Percentiles rank a stretch among this genome's conserved stretches.
phyloP scores from a whole-genome alignment of 2,797 vertebrate genomes.

The Carduelis carduelis region DNA sequence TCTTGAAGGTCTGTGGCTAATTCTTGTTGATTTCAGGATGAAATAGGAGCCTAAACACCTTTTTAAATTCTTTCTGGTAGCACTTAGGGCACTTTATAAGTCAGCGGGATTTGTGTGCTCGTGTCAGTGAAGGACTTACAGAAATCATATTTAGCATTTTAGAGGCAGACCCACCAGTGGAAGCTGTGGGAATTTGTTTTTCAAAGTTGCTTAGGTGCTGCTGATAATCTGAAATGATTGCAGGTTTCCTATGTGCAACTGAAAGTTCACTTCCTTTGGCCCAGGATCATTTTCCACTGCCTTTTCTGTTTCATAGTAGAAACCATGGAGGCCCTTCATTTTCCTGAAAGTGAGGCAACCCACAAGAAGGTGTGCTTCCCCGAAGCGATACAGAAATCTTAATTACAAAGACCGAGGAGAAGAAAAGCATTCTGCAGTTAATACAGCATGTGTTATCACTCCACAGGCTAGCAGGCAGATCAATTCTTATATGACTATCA shows the following conservation, averaged over 20 bases:
- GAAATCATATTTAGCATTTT: not conserved
- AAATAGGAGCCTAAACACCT: slow-evolving; percentile 15
- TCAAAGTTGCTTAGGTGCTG: not conserved
- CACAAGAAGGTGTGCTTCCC: not conserved
- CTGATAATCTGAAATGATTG: not conserved
- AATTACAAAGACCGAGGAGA: not conserved
- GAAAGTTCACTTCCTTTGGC: not conserved
- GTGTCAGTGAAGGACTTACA: not conserved
- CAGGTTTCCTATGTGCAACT: not conserved
- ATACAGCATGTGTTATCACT: not conserved
- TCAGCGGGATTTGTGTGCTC: not conserved
- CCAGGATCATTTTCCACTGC: not conserved
- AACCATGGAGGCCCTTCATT: not conserved
- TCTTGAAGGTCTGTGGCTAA: not conserved
- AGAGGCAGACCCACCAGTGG: not conserved
- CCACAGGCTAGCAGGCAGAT: not conserved
- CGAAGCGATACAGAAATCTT: not conserved
- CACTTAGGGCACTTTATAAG: not conserved
- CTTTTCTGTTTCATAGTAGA: not conserved
- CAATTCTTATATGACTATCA: not conserved
- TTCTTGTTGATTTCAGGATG: slow-evolving; percentile 3
- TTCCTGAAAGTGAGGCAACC: not conserved
- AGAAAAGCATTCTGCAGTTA: not conserved
- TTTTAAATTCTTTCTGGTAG: slow-evolving; percentile 11
- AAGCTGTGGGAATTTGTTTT: not conserved